Percentiles rank a stretch among this genome's conserved stretches.
Evolutionary conservation across 2,113 vertebrate species (phyloP).

Genomic region (Vulpes vulpes): DNA sequence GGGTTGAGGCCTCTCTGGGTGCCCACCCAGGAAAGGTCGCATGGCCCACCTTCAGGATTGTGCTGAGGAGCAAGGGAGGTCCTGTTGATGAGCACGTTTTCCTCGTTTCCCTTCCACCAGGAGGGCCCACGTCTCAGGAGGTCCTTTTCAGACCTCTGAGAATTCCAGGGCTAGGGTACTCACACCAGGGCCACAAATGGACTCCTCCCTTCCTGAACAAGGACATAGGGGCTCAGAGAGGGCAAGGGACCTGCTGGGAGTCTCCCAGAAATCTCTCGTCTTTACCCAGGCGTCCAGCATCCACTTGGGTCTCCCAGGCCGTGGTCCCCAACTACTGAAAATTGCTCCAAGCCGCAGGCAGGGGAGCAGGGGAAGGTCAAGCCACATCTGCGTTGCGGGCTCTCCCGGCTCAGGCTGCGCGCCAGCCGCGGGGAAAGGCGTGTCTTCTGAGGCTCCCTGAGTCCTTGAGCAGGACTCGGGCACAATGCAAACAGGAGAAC

Average conservation of each 20-base stretch:
- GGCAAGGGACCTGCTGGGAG: not conserved
- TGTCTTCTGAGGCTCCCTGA: not conserved
- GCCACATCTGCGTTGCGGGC: not conserved
- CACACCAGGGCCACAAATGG: not conserved
- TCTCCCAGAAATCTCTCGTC: not conserved
- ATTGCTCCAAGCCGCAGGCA: not conserved
- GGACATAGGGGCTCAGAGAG: not conserved
- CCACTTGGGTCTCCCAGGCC: not conserved
- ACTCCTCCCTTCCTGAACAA: not conserved
- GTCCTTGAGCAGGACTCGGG: constrained; percentile 42
- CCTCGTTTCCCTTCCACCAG: not conserved
- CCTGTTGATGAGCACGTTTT: not conserved
- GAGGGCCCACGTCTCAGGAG: not conserved
- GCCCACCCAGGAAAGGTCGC: not conserved
- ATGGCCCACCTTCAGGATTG: not conserved
- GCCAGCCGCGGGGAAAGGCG: not conserved
- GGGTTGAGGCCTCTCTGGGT: not conserved
- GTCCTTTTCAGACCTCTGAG: not conserved
- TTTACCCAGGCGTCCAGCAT: not conserved
- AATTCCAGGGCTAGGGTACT: not conserved
- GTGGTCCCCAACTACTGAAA: not conserved
- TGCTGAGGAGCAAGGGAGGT: not conserved
- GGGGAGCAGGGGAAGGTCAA: not conserved
- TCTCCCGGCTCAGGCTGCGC: constrained; percentile 43
- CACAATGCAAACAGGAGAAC: constrained; percentile 60